These are phyloP conservation scores for Lingula anatina DNA, from an alignment of 2,888 invertebrate genomes.

Conservation along the genomic window DNA sequence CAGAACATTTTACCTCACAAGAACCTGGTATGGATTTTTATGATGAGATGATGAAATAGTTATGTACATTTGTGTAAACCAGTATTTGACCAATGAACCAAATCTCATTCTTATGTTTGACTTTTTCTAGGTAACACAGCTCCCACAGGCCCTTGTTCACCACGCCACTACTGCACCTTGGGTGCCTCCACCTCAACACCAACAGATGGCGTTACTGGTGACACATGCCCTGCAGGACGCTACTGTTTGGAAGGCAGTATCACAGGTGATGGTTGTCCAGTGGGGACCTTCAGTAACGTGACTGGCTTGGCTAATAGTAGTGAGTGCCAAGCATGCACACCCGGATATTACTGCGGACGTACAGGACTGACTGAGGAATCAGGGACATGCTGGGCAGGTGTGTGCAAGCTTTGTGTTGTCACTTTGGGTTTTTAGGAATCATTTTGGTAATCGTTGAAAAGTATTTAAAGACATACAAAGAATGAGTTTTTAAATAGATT, in stretches of 20 bases:
- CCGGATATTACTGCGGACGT: slow-evolving; percentile 38
- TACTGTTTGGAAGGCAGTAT: slow-evolving; percentile 38
- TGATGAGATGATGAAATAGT: too few relatives aligned
- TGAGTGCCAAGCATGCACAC: slow-evolving; percentile 36
- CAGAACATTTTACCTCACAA: too few relatives aligned
- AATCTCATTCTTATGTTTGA: too few relatives aligned
- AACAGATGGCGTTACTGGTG: slow-evolving; percentile 37
- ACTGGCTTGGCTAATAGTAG: slow-evolving; percentile 25
- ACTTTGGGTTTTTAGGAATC: too few relatives aligned
- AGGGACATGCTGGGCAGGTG: slow-evolving; percentile 43
- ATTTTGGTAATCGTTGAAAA: too few relatives aligned
- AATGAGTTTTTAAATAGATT: background rate
- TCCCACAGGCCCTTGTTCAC: slow-evolving; percentile 30
- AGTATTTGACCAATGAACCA: too few relatives aligned
- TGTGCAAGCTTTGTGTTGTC: too few relatives aligned
- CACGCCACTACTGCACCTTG: slow-evolving; percentile 39
- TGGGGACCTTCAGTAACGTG: slow-evolving; percentile 36
- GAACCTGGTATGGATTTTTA: too few relatives aligned
- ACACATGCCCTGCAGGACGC: slow-evolving; percentile 35
- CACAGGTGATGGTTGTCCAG: slow-evolving; percentile 32
- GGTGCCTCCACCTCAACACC: slow-evolving; percentile 37
- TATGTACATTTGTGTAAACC: too few relatives aligned
- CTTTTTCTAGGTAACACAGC: slow-evolving; percentile 33
- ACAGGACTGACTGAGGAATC: slow-evolving; percentile 36
- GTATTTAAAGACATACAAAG: background rate